These are phyloP conservation scores for Agrilus mali DNA, from an alignment of 2,888 invertebrate species.

Conservation along the genomic window DNA sequence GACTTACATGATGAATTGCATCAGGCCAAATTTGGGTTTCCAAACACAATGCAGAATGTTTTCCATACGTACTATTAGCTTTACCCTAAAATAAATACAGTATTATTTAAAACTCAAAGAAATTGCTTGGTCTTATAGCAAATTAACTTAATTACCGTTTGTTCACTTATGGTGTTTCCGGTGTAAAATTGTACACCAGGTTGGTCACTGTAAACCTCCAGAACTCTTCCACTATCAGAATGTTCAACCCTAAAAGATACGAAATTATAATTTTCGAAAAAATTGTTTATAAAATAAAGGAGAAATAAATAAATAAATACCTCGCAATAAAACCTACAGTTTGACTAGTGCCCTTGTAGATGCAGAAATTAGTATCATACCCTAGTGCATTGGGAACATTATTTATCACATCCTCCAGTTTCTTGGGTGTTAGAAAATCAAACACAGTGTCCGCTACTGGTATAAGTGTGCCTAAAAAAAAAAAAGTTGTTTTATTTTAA, in stretches of 20 bases:
- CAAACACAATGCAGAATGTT: conserved; percentile 73
- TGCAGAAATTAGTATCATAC: conserved; percentile 73
- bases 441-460: conserved; percentile 57
- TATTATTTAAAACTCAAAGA: not conserved
- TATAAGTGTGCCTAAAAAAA: conserved; percentile 48
- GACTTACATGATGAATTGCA: conserved; percentile 67
- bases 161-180: conserved; percentile 57
- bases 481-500: not conserved
- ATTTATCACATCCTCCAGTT: conserved; percentile 53
- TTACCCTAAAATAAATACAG: conserved; percentile 57
- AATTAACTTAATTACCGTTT: conserved; percentile 4
- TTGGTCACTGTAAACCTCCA: conserved; percentile 76
- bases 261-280: not conserved
- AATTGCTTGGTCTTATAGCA: not conserved
- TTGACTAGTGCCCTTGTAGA: conserved; percentile 46
- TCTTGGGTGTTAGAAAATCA: conserved; percentile 57
- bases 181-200: conserved; percentile 90
- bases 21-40: conserved; percentile 92
- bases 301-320: conserved; percentile 23
- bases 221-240: conserved; percentile 53
- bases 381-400: conserved; percentile 53
- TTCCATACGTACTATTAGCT: conserved; percentile 48
- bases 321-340: conserved; percentile 49
- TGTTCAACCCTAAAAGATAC: conserved; percentile 43
- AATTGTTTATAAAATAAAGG: not conserved